Evolutionary conservation across 2,797 vertebrate genomes (phyloP).

Genomic region (Acipenser ruthenus): DNA sequence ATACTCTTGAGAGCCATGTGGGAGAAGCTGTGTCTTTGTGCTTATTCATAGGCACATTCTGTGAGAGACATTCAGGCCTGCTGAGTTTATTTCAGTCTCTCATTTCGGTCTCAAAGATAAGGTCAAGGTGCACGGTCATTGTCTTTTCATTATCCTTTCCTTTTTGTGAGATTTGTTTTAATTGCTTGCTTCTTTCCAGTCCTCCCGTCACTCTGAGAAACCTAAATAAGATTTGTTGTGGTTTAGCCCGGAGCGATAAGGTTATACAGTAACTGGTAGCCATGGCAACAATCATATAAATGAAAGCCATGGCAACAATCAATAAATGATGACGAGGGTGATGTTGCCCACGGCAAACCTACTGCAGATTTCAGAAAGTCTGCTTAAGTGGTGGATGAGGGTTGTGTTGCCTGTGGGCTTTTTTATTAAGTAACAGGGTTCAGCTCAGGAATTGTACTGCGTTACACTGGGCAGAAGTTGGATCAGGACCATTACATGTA

Average conservation of each 20-base stretch:
- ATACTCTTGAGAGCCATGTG: too few species aligned
- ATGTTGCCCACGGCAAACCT: too few species aligned
- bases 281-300: constrained; percentile 1
- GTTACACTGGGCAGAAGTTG: too few species aligned
- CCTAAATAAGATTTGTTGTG: neutral
- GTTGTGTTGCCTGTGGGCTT: too few species aligned
- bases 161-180: neutral
- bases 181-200: neutral
- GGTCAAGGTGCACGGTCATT: neutral
- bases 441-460: too few species aligned
- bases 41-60: too few species aligned
- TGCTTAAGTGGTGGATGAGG: too few species aligned
- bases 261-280: neutral
- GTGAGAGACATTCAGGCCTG: neutral
- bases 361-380: too few species aligned
- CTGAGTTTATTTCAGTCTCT: neutral
- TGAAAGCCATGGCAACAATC: constrained; percentile 17
- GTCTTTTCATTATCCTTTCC: too few species aligned
- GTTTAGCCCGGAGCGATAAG: neutral
- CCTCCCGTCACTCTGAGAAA: neutral
- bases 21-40: too few species aligned
- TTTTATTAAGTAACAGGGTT: too few species aligned
- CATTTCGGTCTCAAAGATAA: neutral
- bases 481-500: too few species aligned
- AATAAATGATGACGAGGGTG: constrained; percentile 11